A percentile compares a stretch with the other conserved stretches of the same genome.
These are phyloP conservation scores for Acleris sparsana DNA, from an alignment of 2,888 invertebrate genomes.

Conservation along the genomic window DNA sequence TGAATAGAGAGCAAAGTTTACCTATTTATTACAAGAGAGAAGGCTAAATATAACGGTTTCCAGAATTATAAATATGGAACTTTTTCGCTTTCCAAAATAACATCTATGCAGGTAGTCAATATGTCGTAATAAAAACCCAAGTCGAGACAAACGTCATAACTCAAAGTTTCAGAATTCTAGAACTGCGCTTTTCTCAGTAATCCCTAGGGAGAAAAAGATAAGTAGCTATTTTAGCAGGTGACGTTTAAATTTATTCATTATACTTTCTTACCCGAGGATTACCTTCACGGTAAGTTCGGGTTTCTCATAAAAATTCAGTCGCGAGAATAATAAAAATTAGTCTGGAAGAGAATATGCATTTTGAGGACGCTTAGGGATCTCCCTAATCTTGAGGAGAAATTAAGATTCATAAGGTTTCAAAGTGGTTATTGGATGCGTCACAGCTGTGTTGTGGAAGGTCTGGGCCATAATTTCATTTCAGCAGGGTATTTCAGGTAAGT, in stretches of 20 bases:
- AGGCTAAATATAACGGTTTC: too few relatives aligned
- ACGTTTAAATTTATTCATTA: constrained; percentile 52
- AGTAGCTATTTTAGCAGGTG: constrained; percentile 47
- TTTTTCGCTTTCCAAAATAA: too few relatives aligned
- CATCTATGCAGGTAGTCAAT: too few relatives aligned
- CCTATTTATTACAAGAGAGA: too few relatives aligned
- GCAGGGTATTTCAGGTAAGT: too few relatives aligned
- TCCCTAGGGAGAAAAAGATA: constrained; percentile 45
- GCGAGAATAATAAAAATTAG: constrained; percentile 63
- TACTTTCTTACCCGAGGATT: constrained; percentile 57
- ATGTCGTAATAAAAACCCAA: too few relatives aligned
- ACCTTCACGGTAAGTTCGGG: constrained; percentile 48
- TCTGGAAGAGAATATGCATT: constrained; percentile 39
- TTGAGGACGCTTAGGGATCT: constrained; percentile 26
- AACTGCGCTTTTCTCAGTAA: constrained; percentile 16
- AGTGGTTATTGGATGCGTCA: neutral
- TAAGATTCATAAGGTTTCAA: constrained; percentile 15
- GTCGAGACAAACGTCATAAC: too few relatives aligned
- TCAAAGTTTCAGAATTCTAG: neutral
- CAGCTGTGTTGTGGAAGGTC: neutral
- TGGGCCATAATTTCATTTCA: too few relatives aligned
- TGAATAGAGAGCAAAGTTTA: too few relatives aligned
- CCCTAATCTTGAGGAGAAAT: constrained; percentile 8
- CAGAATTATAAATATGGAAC: too few relatives aligned
- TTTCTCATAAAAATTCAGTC: constrained; percentile 53